Evolutionary conservation across 2,113 vertebrate genomes (phyloP), one percentile per base, ranked within the genome.

Genomic region (Ancistrus triradiatus): DNA sequence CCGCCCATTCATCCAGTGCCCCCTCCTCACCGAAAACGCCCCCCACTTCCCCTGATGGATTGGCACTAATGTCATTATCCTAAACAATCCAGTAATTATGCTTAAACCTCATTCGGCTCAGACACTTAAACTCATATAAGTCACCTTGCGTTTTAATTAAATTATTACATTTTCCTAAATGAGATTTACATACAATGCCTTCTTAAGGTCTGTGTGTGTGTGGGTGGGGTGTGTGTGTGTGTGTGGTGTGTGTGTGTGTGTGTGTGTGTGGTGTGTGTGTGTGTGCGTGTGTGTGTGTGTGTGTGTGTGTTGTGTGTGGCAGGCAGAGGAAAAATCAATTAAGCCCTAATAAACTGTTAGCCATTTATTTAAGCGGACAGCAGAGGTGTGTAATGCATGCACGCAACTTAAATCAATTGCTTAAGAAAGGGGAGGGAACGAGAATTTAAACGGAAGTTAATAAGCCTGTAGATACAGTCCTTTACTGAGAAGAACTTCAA

Each of bases 181-280:
- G 83, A 86, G 88, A 91, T 94, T 92, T 91, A 80, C 88, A 91
- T 90, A 85, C 63, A 85, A 83, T 87, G 78, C 75, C 73, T 70
- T 57, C 42, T 43, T 44, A 70, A 66, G 28, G 28, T 60, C 65
- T 24, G 58, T 24, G n/a, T n/a, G n/a, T n/a, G n/a, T n/a, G n/a
- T n/a, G n/a, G n/a, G n/a, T n/a, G n/a, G n/a, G n/a, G 25, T 42
- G 21, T 42, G 13, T 24, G 37, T 43, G 38, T 27, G 55, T 40
- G 24, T 9, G 17, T n/a, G 9, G 46, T 24, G 40, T 43, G 40
- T 43, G 4, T 37, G 33, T 27, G 25, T 42, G 21, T 42, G 13
- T 24, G 37, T 43, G 38, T 27, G 55, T 40, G 24, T 9, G 17
- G n/a, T 22, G 46, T 24, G 40, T 43, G 40, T 43, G 18, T 35